Evolutionary conservation across 2,113 vertebrate species (phyloP).

Genomic region (Todiramphus saurophagus): DNA sequence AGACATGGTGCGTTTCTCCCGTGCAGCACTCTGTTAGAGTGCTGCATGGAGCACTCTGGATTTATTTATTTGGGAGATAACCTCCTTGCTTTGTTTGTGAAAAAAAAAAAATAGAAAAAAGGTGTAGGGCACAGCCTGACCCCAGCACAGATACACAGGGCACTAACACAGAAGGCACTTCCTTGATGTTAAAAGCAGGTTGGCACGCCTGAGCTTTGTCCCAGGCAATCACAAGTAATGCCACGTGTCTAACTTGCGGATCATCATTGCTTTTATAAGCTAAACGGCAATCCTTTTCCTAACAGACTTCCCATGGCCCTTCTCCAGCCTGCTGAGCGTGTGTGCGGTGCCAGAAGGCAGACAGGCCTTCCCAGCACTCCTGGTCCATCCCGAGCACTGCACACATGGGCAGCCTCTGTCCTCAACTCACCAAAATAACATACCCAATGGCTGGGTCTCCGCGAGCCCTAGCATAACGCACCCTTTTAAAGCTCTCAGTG

Average conservation of each 20-base stretch:
- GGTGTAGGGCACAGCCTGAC: not conserved
- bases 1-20: not conserved
- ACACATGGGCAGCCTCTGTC: not conserved
- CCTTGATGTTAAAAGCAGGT: not conserved
- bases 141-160: fast-evolving
- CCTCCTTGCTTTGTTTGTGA: not conserved
- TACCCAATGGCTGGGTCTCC: not conserved
- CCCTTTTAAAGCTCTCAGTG: not conserved
- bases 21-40: not conserved
- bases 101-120: no score
- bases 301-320: not conserved
- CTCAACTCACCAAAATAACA: not conserved
- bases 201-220: not conserved
- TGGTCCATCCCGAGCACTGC: not conserved
- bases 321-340: not conserved
- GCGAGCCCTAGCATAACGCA: not conserved
- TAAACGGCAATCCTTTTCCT: not conserved
- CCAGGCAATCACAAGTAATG: not conserved
- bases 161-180: not conserved
- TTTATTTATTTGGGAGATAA: not conserved
- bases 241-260: not conserved
- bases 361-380: not conserved
- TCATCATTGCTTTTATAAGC: not conserved
- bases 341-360: fast-evolving
- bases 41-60: not conserved